Evolutionary conservation across 2,888 invertebrate species (phyloP).

Genomic region (Pimpla rufipes): DNA sequence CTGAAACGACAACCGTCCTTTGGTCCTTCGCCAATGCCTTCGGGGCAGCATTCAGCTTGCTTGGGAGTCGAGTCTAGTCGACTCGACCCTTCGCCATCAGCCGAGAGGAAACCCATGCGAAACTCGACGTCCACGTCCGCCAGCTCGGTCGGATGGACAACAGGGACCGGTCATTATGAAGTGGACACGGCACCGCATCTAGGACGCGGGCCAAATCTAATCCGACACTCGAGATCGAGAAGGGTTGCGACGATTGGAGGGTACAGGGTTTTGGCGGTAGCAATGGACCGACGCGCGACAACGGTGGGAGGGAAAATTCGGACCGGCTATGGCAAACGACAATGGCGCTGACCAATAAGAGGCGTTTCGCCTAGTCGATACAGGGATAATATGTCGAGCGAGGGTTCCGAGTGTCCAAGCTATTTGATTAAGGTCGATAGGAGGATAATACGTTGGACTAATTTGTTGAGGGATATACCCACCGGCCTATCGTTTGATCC

Average conservation of each 20-base stretch:
- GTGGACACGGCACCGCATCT: constrained; percentile 76
- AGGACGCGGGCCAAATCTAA: constrained; percentile 80
- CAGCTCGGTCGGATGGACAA: constrained; percentile 60
- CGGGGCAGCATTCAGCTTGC: constrained; percentile 44
- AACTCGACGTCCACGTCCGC: constrained; percentile 38
- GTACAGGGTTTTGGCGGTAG: constrained; percentile 36
- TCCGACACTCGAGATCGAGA: constrained; percentile 76
- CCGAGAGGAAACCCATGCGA: constrained; percentile 1
- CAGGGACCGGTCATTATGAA: constrained; percentile 79
- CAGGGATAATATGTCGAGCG: constrained; percentile 62
- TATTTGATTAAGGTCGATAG: constrained; percentile 71
- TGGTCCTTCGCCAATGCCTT: constrained; percentile 59
- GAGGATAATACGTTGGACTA: constrained; percentile 70
- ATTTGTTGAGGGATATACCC: constrained; percentile 66
- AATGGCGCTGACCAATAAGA: constrained; percentile 63
- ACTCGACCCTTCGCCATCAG: constrained; percentile 19
- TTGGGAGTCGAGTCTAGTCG: constrained; percentile 27
- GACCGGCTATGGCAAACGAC: constrained; percentile 40
- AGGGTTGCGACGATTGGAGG: constrained; percentile 69
- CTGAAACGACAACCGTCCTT: constrained; percentile 31
- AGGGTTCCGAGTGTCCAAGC: constrained; percentile 62
- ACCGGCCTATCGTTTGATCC: constrained; percentile 39
- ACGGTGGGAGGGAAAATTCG: constrained; percentile 54
- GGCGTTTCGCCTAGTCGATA: constrained; percentile 67
- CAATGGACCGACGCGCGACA: constrained; percentile 17